Base-by-base conservation (phyloP, 2,888 invertebrate species). In the Caenorhabditis macrosperma region DNA sequence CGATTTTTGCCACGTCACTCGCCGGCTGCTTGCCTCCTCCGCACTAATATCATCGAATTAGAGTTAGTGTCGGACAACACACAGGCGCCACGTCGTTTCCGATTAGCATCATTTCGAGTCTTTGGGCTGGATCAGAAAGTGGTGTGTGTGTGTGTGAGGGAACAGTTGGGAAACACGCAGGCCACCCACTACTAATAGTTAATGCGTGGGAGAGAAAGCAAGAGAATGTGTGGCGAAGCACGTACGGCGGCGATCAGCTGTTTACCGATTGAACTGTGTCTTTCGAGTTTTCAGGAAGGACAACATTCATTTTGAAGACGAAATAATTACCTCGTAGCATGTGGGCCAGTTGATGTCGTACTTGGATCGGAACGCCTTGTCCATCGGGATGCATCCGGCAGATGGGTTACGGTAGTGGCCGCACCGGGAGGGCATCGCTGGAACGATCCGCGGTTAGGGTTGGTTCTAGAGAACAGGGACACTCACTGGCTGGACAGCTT, bases 401-500 rank as follows among this genome's bases (percentile, higher is more conserved):
- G 26, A 28, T 9, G 52, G n/a, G 15, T 44, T 44, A 5, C 44
- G 15, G 33, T 60, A 46, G 20, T 28, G 28, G 35, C 81, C 76
- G 30, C 79, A 79, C 17, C 52, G 46, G n/a, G 48, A n/a, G 1
- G 80, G 78, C 15, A 72, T 71, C n/a, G 50, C 78, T 81, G 57
- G 48, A 82, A 63, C 17, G 52, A 41, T 28, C 24, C 30, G 28
- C 10, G 15, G 15, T 44, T 38, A n/a, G 17, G 12, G 4, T 12
- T 52, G n/a, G n/a, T n/a, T n/a, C n/a, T n/a, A n/a, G n/a, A n/a
- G n/a, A n/a, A n/a, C n/a, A n/a, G n/a, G n/a, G n/a, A n/a, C n/a
- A 85, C 87, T 81, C 55, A 89, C 89, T 82, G 17, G 86, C 67
- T 17, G 87, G 85, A 82, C 89, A 89, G 41, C 85, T 85, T 44